Evolutionary conservation across 37 sponge, comb jelly and placozoan species (phyloP).

Genomic region (Cliona cf. orientalis): DNA sequence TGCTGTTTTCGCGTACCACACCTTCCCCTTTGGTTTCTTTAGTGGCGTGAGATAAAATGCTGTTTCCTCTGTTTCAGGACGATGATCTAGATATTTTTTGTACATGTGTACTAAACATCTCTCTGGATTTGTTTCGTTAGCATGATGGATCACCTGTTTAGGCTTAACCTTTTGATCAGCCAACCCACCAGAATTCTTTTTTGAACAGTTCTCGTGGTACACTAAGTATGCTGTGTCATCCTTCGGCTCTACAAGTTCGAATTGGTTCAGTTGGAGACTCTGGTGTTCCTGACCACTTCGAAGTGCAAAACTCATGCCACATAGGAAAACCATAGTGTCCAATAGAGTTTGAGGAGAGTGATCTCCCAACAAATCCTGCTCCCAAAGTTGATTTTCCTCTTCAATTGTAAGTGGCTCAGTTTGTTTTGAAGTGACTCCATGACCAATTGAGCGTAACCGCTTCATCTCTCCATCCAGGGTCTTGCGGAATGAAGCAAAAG

Average conservation of each 20-base stretch:
- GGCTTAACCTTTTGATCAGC: not conserved
- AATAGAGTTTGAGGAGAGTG: not conserved
- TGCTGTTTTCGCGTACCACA: conserved; percentile 2
- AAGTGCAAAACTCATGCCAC: not conserved
- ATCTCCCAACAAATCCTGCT: not conserved
- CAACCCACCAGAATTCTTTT: not conserved
- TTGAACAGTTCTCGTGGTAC: not conserved
- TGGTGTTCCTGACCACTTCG: too few species aligned
- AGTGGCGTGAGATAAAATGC: conserved; percentile 6
- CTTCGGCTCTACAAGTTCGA: too few species aligned
- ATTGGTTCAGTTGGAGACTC: not conserved
- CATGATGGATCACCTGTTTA: not conserved
- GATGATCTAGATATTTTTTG: not conserved
- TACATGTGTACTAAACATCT: not conserved
- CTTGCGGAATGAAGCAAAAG: too few species aligned
- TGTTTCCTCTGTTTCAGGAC: not conserved
- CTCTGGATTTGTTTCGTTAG: not conserved
- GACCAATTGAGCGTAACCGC: too few species aligned
- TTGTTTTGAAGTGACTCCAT: too few species aligned
- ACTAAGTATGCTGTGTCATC: not conserved
- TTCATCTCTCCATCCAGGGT: too few species aligned
- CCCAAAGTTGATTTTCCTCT: not conserved
- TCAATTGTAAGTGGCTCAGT: not conserved
- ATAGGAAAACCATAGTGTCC: not conserved
- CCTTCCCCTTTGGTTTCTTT: not conserved